phyloP scores from a whole-genome alignment of 2,797 vertebrate genomes.

The Myotis vivesi region DNA sequence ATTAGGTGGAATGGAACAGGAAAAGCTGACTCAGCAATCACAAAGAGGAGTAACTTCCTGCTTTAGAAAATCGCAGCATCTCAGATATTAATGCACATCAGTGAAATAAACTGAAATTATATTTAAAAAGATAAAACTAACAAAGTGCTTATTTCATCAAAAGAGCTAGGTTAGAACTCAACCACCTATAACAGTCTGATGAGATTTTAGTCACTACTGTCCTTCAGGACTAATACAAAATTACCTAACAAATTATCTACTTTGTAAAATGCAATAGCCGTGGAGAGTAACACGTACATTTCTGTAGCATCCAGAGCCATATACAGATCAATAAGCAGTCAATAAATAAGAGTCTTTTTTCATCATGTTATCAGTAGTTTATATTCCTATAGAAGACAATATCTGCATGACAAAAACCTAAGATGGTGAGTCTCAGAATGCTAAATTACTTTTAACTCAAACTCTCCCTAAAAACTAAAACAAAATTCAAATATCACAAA shows the following conservation, averaged over 20 bases:
- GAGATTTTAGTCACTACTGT: background rate
- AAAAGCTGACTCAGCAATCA: background rate
- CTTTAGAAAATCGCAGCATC: background rate
- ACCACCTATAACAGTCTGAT: background rate
- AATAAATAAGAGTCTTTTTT: background rate
- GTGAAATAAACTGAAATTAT: slow-evolving; percentile 1
- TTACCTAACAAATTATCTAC: background rate
- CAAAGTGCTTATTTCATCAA: background rate
- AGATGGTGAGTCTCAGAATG: background rate
- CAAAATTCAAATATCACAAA: background rate
- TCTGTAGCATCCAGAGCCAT: background rate
- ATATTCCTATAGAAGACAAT: background rate
- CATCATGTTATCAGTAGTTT: background rate
- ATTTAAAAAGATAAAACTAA: slow-evolving; percentile 17
- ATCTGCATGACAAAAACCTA: background rate
- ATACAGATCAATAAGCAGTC: background rate
- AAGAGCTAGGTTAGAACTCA: background rate
- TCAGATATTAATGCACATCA: background rate
- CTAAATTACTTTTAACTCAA: slow-evolving; percentile 1
- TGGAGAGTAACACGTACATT: background rate
- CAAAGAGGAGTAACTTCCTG: background rate
- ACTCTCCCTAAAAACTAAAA: slow-evolving; percentile 8
- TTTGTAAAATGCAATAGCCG: slow-evolving; percentile 10
- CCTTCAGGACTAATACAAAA: background rate
- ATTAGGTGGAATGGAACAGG: background rate